Evolutionary conservation across 1,140 invertebrate species (phyloP).

Genomic region (Heliconius himera): DNA sequence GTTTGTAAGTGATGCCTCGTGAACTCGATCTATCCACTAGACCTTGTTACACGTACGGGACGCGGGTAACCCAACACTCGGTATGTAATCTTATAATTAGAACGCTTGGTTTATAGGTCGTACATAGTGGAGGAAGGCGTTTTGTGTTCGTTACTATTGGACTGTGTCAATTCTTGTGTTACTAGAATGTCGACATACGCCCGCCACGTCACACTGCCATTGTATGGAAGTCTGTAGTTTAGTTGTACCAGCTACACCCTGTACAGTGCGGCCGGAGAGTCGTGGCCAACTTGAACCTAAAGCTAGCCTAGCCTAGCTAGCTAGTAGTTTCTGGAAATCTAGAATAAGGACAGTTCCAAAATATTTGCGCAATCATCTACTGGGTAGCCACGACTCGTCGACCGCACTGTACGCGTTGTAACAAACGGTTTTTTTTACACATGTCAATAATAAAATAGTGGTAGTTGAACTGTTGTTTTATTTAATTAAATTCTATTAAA

Average conservation of each 20-base stretch:
- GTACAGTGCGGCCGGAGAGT: too few relatives aligned
- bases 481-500: conserved; percentile 76
- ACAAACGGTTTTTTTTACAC: conserved; percentile 60
- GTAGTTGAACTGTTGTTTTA: conserved; percentile 68
- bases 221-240: conserved; percentile 45
- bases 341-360: too few relatives aligned
- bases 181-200: conserved; percentile 82
- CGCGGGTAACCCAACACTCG: conserved; percentile 59
- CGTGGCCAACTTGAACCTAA: too few relatives aligned
- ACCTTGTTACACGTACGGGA: conserved; percentile 72
- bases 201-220: conserved; percentile 76
- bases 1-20: conserved; percentile 48
- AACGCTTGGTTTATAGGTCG: conserved; percentile 60
- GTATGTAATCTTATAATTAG: conserved; percentile 49
- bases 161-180: conserved; percentile 82
- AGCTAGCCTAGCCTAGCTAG: too few relatives aligned
- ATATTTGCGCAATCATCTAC: too few relatives aligned
- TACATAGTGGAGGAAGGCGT: conserved; percentile 50
- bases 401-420: too few relatives aligned
- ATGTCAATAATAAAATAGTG: conserved; percentile 72
- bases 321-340: too few relatives aligned
- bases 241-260: conserved; percentile 8
- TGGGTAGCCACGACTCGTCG: too few relatives aligned
- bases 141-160: conserved; percentile 72
- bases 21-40: conserved; percentile 73